Evolutionary conservation across 53 echinoderm and acorn worm genomes (phyloP).

Genomic region (Antedon mediterranea): DNA sequence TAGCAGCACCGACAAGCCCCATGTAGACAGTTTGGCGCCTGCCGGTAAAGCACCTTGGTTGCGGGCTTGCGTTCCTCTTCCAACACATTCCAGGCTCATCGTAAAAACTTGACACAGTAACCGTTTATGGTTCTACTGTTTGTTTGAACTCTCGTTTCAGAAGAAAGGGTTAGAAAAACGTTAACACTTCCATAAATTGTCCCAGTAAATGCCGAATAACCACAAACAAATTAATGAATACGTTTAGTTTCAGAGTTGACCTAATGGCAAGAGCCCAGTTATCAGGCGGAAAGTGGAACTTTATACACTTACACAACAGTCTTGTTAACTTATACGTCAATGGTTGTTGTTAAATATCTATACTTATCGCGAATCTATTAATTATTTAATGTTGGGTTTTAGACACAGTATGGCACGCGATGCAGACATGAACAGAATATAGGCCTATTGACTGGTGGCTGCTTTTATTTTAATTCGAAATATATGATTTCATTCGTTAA

Average conservation of each 20-base stretch:
- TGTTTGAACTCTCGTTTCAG: neutral
- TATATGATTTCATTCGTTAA: too few relatives aligned
- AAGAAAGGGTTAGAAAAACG: neutral
- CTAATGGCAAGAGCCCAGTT: too few relatives aligned
- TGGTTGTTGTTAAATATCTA: too few relatives aligned
- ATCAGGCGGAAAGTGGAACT: too few relatives aligned
- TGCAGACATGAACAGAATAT: too few relatives aligned
- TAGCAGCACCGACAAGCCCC: neutral
- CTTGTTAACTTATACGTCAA: too few relatives aligned
- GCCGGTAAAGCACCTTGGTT: neutral
- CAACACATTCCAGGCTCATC: neutral
- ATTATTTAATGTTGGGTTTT: too few relatives aligned
- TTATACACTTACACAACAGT: too few relatives aligned
- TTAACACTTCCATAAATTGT: neutral
- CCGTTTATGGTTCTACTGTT: neutral
- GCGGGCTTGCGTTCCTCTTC: neutral
- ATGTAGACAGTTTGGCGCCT: neutral
- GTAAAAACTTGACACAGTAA: neutral
- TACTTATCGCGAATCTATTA: too few relatives aligned
- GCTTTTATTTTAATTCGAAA: too few relatives aligned
- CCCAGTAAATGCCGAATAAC: neutral
- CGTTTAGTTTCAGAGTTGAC: neutral
- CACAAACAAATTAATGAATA: neutral
- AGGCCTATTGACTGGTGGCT: too few relatives aligned
- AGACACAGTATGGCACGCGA: too few relatives aligned